Percentiles rank a stretch among this genome's conserved stretches.
Conservation (phyloP, 2,888 invertebrate species). For the Sphaeridia pumilis region DNA sequence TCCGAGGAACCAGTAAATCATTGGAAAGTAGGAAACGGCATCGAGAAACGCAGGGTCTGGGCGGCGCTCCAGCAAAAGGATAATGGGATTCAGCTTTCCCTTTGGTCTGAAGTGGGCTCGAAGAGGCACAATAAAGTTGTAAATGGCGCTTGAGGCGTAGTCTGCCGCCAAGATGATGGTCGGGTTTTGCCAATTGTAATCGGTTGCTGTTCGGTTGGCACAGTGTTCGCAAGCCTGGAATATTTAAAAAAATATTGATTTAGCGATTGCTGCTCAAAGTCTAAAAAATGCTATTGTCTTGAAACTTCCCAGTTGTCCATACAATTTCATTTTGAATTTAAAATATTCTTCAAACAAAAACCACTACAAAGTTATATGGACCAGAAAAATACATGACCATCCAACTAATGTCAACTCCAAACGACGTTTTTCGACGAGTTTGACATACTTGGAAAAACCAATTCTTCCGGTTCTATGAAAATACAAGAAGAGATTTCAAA, state of each 20-base stretch:
- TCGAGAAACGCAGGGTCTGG: constrained; percentile 89
- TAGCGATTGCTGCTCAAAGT: no score
- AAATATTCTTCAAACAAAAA: no score
- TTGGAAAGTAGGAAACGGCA: constrained; percentile 88
- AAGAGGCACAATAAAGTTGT: constrained; percentile 94
- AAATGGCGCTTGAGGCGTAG: constrained; percentile 93
- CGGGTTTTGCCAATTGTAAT: constrained; percentile 84
- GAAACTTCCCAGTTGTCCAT: no score
- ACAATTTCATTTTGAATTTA: no score
- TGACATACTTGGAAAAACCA: no score
- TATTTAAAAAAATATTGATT: background rate
- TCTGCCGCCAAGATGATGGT: constrained; percentile 95
- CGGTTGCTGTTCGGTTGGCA: constrained; percentile 61
- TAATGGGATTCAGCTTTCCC: constrained; percentile 88
- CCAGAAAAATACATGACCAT: no score
- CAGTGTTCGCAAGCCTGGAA: constrained; percentile 81
- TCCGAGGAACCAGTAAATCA: constrained; percentile 97
- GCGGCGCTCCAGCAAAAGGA: constrained; percentile 75
- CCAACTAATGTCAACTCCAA: no score
- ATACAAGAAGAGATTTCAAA: no score
- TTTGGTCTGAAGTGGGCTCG: constrained; percentile 82
- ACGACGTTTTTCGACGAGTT: no score
- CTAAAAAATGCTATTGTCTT: no score
- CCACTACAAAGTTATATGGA: no score
- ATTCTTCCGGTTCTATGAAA: no score